Conservation (phyloP, 2,888 invertebrate genomes). For the Sinopyrophorus schimmeli region DNA sequence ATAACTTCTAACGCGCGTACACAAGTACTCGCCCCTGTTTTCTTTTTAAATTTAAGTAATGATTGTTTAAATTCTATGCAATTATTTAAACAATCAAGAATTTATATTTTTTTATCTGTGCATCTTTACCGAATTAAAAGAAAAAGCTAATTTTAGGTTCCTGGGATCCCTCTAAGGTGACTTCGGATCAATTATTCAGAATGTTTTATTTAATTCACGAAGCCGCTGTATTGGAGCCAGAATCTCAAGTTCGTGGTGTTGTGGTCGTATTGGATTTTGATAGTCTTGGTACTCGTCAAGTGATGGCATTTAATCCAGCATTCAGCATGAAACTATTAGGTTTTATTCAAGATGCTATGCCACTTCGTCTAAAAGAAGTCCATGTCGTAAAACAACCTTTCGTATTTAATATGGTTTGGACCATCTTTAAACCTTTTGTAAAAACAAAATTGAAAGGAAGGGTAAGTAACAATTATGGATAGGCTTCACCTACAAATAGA, state of each 20-base stretch:
- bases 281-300: slow-evolving; percentile 76
- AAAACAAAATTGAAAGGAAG: slow-evolving; percentile 75
- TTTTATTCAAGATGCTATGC: slow-evolving; percentile 89
- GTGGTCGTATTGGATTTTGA: slow-evolving; percentile 85
- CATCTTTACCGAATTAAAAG: too few species aligned
- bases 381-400: slow-evolving; percentile 86
- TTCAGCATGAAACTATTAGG: slow-evolving; percentile 76
- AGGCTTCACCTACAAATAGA: too few species aligned
- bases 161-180: slow-evolving; percentile 77
- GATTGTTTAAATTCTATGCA: too few species aligned
- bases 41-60: too few species aligned
- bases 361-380: slow-evolving; percentile 79
- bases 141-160: slow-evolving; percentile 53
- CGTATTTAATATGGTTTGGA: slow-evolving; percentile 83
- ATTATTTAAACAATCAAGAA: too few species aligned
- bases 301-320: slow-evolving; percentile 68
- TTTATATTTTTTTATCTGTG: too few species aligned
- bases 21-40: too few species aligned
- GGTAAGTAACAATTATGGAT: slow-evolving; percentile 67
- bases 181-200: slow-evolving; percentile 75
- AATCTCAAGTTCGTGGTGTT: slow-evolving; percentile 78
- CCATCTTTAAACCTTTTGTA: slow-evolving; percentile 82
- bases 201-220: slow-evolving; percentile 80
- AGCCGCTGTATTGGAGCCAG: slow-evolving; percentile 75
- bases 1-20: too few species aligned